These are phyloP conservation scores for Picathartes gymnocephalus DNA, from an alignment of 2,113 vertebrate species.

Conservation along the genomic window DNA sequence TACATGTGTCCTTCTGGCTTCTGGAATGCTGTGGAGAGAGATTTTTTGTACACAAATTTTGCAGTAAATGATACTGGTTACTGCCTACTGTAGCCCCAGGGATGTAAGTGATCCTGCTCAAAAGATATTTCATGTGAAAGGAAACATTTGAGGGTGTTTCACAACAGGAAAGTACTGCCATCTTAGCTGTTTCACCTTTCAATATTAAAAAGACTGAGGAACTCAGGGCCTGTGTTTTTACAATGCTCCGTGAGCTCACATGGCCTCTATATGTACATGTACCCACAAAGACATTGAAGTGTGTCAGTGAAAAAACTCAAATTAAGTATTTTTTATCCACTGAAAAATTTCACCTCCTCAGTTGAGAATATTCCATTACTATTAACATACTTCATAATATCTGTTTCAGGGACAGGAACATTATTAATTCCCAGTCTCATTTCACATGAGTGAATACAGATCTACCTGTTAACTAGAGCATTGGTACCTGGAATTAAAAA, in stretches of 20 bases:
- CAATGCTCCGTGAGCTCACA: fast-evolving
- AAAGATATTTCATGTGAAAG: background rate
- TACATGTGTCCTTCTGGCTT: background rate
- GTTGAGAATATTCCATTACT: background rate
- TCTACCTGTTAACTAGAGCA: background rate
- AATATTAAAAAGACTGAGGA: background rate
- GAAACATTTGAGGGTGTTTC: background rate
- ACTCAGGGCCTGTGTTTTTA: background rate
- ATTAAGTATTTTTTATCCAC: background rate
- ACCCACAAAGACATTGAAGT: fast-evolving
- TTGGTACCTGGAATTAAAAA: background rate
- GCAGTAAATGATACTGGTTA: background rate
- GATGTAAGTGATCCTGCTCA: background rate
- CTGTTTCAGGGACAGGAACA: background rate
- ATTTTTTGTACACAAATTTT: background rate
- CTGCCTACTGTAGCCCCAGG: background rate
- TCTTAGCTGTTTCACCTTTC: background rate
- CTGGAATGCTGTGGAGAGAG: background rate
- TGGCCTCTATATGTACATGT: background rate
- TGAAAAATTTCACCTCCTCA: background rate
- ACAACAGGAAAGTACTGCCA: background rate
- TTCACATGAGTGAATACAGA: background rate
- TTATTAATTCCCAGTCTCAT: background rate
- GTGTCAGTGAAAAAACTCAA: background rate
- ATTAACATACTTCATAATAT: background rate